Base-by-base conservation (phyloP, 92 coral and sea anemone genomes). In the Isaurus tuberculatus region DNA sequence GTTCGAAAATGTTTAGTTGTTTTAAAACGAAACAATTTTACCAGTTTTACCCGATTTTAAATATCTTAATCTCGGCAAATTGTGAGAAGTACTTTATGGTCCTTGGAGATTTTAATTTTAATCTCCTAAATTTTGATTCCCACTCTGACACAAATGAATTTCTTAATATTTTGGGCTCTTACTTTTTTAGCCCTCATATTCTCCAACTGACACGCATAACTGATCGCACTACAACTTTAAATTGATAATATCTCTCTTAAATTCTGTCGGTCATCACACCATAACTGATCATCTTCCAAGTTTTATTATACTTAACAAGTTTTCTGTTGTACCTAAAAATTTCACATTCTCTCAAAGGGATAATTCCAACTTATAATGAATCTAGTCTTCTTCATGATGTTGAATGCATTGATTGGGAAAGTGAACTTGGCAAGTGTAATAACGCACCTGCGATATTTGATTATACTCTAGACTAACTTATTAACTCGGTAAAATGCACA, bases 311-410 rank as follows among this genome's bases (percentile, higher is more conserved):
- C 60, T 51, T 6, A 16, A 16, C 60, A 51, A 51, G 60, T 51
- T 51, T n/a, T 51, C 60, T 51, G 60, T 16, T 51, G 14, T 51
- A 51, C 60, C 22, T 1, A 51, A 51, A 51, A 51, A 51, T 16
- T 16, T 51, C 22, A 51, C 60, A 15, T 15, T 16, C 60, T 13
- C 22, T 51, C 25, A 51, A 51, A 51, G 60, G 22, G 60, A 51
- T 17, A 14, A 51, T 51, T 51, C 60, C 60, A 51, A 51, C n/a
- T 51, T 51, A 51, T 51, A 51, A 51, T 15, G 22, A 66, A 66
- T 66, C 72, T 66, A 66, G 43, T 66, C 43, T 66, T 66, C 29
- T 66, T 30, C 72, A 66, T 10, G 72, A 66, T 66, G 72, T 66
- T 66, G 72, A 66, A 30, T 3, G 72, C 14, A 31, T 66, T 66